Conservation (phyloP, 2,888 invertebrate genomes). For the Crocallis elinguaria region DNA sequence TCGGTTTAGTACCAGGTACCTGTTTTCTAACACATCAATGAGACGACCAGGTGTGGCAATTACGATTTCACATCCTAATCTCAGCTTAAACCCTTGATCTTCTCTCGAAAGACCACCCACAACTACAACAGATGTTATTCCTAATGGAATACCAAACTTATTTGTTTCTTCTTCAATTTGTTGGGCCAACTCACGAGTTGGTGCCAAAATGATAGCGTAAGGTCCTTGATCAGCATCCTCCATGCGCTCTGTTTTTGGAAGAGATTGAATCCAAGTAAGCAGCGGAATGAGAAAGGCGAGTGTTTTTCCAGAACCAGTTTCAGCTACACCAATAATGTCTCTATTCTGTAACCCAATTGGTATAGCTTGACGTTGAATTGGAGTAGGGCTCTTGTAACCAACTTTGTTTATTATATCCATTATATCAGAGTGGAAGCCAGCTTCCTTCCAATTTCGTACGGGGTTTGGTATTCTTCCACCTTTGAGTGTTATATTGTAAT, state of each 20-base stretch:
- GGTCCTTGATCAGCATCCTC: conserved; percentile 98
- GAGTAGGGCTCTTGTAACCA: conserved; percentile 99
- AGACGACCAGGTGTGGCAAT: conserved; percentile 99
- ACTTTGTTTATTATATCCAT: conserved; percentile 97
- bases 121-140: conserved; percentile 97
- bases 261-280: conserved; percentile 98
- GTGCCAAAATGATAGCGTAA: conserved; percentile 99
- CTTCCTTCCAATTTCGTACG: conserved; percentile 97
- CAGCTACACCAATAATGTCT: conserved; percentile 99
- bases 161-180: conserved; percentile 99
- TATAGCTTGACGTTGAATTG: conserved; percentile 99
- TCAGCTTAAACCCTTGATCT: conserved; percentile 98
- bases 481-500: conserved; percentile 99
- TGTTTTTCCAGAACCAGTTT: conserved; percentile 99
- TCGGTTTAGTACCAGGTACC: conserved; percentile 97
- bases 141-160: conserved; percentile 97
- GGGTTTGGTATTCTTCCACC: conserved; percentile 99
- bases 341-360: conserved; percentile 98
- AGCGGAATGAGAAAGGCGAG: conserved; percentile 98
- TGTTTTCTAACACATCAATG: conserved; percentile 98
- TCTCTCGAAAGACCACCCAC: conserved; percentile 99
- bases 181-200: conserved; percentile 99
- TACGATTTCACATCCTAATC: conserved; percentile 99
- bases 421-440: conserved; percentile 94
- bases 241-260: conserved; percentile 97